Percentiles rank a stretch among this genome's conserved stretches.
These are phyloP conservation scores for Sebastes vulpes DNA, from an alignment of 2,797 vertebrate genomes.

Conservation along the genomic window DNA sequence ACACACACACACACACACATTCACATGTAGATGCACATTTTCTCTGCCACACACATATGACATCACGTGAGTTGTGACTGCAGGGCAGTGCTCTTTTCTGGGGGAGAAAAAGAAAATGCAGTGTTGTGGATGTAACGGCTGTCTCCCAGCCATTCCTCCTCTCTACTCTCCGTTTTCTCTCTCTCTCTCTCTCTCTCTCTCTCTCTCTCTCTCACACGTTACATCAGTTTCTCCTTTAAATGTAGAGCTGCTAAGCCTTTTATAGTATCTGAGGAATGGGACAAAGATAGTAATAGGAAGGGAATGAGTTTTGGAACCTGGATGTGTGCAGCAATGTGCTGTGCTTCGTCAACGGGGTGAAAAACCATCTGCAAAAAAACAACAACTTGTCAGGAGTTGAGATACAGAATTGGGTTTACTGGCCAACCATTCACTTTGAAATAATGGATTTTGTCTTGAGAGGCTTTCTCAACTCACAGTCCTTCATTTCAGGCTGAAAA, in stretches of 20 bases:
- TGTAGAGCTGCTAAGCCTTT: background rate
- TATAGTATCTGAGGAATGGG: background rate
- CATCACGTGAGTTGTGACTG: conserved; percentile 74
- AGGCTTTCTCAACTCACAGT: background rate
- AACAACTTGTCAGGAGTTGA: background rate
- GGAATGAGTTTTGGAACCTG: background rate
- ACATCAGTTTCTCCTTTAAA: conserved; percentile 20
- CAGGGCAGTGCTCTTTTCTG: conserved; percentile 70
- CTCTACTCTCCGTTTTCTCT: background rate
- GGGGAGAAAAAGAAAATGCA: conserved; percentile 61
- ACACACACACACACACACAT: background rate
- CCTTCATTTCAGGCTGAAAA: background rate
- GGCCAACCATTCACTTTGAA: background rate
- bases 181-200: background rate
- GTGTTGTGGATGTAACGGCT: conserved; percentile 55
- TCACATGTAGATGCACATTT: conserved; percentile 6
- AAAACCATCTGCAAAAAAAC: background rate
- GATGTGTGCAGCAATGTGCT: background rate
- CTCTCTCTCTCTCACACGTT: background rate
- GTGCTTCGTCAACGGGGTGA: background rate
- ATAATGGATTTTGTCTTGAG: background rate
- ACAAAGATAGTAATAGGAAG: background rate
- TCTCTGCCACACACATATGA: background rate
- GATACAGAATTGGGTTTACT: background rate
- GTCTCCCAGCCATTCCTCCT: conserved; percentile 36